Base-by-base conservation (phyloP, 2,888 invertebrate genomes). In the Agonopterix arenella region DNA sequence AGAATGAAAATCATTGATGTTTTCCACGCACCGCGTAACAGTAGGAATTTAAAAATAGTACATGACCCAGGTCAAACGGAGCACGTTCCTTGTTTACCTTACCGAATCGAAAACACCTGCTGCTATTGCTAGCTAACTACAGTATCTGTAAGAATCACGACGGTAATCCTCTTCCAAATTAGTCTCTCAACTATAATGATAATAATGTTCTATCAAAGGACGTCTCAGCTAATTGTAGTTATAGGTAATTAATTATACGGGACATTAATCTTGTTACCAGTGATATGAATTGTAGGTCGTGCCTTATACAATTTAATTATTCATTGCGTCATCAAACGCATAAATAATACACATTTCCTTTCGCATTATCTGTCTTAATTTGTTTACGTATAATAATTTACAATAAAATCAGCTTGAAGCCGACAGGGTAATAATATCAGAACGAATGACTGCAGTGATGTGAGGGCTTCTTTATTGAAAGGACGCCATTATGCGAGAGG, bases 21-120 rank as follows among this genome's bases (percentile, higher is more conserved):
- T 66, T 71, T 28, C 28, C 71, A 73, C 67, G 64, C 53, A 61
- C 64, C 64, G 61, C 63, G 63, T 55, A 59, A 67, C 61, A 55
- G 60, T 59, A 28, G 28, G 4, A 53, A 67, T 70, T 70, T 73
- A 76, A 73, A 76, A 76, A 76, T 74, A 76, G 49, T 52, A n/a
- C 64, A 57, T 58, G 58, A 55, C 70, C 64, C 76, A 74, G 76
- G 76, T 76, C 72, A 73, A 70, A 64, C 60, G 53, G 59, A 54
- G 64, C 64, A 62, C 63, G 49, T 36, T 42, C 46, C 13, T 66
- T 73, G 72, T 76, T 72, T 71, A 68, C 64, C 62, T 65, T 66
- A 68, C 66, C 64, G 59, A 64, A 70, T 70, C 56, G 55, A 56
- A 55, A 71, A 71, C 74, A 76, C 73, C 69, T 73, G 75, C 58